Evolutionary conservation across 2,797 vertebrate species (phyloP).

Genomic region (Vireo griseus): DNA sequence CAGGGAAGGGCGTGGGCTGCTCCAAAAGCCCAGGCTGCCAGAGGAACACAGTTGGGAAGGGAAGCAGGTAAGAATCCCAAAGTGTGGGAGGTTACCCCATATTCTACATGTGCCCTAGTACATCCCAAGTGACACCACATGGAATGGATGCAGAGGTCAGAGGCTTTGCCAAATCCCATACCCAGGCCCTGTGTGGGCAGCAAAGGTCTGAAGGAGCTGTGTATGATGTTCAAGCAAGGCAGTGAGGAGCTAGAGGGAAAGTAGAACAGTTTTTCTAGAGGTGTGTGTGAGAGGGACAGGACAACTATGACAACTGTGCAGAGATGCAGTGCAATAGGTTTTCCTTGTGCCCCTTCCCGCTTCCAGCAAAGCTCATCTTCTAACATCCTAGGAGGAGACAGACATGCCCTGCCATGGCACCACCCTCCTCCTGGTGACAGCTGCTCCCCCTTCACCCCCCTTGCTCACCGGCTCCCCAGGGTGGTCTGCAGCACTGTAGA

Average conservation of each 20-base stretch:
- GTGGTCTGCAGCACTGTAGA: conserved; percentile 78
- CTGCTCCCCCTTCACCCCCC: background rate
- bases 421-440: background rate
- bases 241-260: background rate
- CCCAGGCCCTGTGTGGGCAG: background rate
- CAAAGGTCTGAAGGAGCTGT: background rate
- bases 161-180: background rate
- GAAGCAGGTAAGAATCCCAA: background rate
- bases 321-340: background rate
- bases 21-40: background rate
- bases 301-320: background rate
- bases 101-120: background rate
- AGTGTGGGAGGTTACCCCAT: background rate
- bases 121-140: background rate
- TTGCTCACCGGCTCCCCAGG: conserved; percentile 79
- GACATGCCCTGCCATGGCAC: background rate
- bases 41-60: background rate
- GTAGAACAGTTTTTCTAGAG: background rate
- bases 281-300: background rate
- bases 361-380: background rate
- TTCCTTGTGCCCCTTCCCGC: background rate
- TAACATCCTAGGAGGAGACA: background rate
- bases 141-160: background rate
- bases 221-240: background rate
- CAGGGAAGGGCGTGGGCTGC: background rate